phyloP scores from a whole-genome alignment of 1,140 invertebrate genomes.

The Bombus sibiricus region DNA sequence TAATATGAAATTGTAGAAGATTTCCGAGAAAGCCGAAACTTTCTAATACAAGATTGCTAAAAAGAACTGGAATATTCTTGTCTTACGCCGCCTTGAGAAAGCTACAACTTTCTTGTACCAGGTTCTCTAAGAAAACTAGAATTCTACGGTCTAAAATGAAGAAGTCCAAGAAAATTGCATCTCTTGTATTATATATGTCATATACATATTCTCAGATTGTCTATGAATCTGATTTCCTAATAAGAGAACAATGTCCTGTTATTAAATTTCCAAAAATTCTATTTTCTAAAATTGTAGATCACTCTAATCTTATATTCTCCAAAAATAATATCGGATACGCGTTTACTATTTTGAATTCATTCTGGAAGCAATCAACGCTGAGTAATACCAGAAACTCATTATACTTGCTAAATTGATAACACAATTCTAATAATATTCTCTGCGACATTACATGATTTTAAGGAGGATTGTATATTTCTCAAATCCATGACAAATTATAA shows the following conservation, averaged over 20 bases:
- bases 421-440: too few species aligned
- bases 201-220: background rate
- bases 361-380: background rate
- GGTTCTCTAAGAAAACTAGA: background rate
- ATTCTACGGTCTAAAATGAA: background rate
- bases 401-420: background rate
- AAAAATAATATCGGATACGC: background rate
- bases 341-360: background rate
- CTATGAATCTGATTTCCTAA: background rate
- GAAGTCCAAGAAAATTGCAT: background rate
- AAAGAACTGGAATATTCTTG: constrained; percentile 1
- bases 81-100: background rate
- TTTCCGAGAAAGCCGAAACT: background rate
- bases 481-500: too few species aligned
- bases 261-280: background rate
- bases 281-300: background rate
- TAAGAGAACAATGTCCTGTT: background rate
- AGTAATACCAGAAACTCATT: background rate
- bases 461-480: background rate
- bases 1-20: background rate
- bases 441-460: background rate
- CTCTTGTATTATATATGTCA: background rate
- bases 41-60: background rate
- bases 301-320: background rate
- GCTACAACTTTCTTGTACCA: background rate